A percentile compares a stretch with the other conserved stretches of the same genome.
Evolutionary conservation across 2,797 vertebrate species (phyloP).

Genomic region (Glyptemys insculpta): DNA sequence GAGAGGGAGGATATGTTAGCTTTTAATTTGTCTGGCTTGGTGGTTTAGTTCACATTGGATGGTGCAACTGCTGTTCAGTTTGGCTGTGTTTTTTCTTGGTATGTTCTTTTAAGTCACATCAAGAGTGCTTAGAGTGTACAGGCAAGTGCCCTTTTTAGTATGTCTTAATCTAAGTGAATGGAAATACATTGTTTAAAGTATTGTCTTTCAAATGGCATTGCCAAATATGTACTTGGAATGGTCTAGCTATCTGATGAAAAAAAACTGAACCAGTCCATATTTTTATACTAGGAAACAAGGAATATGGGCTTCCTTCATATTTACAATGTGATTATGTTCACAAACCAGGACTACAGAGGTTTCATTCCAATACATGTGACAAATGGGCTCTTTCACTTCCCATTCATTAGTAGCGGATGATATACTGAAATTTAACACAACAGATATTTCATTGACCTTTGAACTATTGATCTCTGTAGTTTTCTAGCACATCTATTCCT

Average conservation of each 20-base stretch:
- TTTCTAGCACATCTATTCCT: slow-evolving; percentile 57
- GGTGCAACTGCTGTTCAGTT: not conserved
- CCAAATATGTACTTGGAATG: not conserved
- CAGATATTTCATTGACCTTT: slow-evolving; percentile 45
- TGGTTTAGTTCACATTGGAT: not conserved
- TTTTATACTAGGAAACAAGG: slow-evolving; percentile 7
- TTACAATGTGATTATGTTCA: not conserved
- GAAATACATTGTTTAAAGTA: not conserved
- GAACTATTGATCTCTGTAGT: slow-evolving; percentile 52
- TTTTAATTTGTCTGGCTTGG: not conserved
- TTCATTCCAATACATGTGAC: slow-evolving; percentile 31
- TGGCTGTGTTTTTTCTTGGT: not conserved
- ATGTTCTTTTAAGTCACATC: not conserved
- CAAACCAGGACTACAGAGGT: not conserved
- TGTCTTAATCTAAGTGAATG: not conserved
- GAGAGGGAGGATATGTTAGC: not conserved
- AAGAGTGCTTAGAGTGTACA: not conserved
- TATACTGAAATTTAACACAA: slow-evolving; percentile 50
- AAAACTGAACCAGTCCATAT: not conserved
- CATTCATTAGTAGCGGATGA: slow-evolving; percentile 31
- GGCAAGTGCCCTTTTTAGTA: not conserved
- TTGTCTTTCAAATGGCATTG: not conserved
- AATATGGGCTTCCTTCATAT: not conserved
- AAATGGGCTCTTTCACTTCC: slow-evolving; percentile 50
- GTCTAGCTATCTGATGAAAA: not conserved